Conservation (phyloP, 2,888 invertebrate species). For the Gari tellinella region DNA sequence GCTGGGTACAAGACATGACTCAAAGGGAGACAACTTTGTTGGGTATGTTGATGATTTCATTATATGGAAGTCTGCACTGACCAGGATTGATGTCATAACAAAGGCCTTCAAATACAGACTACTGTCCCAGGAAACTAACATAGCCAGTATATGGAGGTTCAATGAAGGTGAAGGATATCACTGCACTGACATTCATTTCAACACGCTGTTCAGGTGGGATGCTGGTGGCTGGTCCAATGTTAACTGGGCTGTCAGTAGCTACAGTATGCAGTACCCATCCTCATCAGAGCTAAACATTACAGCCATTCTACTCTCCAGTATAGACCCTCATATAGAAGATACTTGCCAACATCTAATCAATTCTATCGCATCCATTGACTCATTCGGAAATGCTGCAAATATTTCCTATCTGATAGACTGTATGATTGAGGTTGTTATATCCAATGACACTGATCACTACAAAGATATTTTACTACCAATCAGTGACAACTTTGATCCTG, state of each 20-base stretch:
- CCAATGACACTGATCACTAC: neutral
- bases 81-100: constrained; percentile 44
- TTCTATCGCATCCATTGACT: too few species aligned
- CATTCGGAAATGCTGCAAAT: constrained; percentile 2
- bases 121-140: constrained; percentile 12
- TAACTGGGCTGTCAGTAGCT: constrained; percentile 54
- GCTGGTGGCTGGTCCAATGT: constrained; percentile 58
- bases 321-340: too few species aligned
- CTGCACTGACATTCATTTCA: constrained; percentile 31
- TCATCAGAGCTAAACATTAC: constrained; percentile 5
- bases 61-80: constrained; percentile 64
- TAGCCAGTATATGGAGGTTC: constrained; percentile 65
- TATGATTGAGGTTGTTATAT: constrained; percentile 12
- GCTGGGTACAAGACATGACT: constrained; percentile 59
- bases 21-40: constrained; percentile 55
- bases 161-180: constrained; percentile 58
- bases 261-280: constrained; percentile 38
- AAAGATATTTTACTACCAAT: constrained; percentile 32
- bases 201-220: constrained; percentile 30
- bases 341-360: too few species aligned
- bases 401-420: constrained; percentile 15
- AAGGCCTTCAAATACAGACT: constrained; percentile 53
- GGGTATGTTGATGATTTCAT: constrained; percentile 70
- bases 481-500: constrained; percentile 34
- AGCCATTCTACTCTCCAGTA: constrained; percentile 7